Conservation (phyloP, 2,888 invertebrate genomes). For the Drosophila paramelanica region DNA sequence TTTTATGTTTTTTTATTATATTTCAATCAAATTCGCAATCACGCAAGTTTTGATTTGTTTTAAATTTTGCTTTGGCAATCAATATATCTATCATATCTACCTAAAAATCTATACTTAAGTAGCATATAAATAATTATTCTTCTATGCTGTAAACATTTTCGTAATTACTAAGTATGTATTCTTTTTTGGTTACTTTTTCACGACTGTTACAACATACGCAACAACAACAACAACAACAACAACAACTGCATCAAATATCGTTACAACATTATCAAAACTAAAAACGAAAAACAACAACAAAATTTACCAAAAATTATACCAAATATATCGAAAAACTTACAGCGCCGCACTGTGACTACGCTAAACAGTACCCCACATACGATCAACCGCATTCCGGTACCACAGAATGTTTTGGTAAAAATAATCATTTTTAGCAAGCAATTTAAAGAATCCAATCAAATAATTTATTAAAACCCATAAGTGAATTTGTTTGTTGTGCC, state of each 20-base stretch:
- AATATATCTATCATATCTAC: conserved; percentile 16
- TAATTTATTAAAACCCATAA: conserved; percentile 25
- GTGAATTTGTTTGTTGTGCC: conserved; percentile 57
- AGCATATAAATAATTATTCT: conserved; percentile 52
- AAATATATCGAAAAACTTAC: conserved; percentile 82
- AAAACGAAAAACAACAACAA: conserved; percentile 41
- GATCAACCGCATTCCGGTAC: conserved; percentile 86
- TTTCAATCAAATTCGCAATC: conserved; percentile 12
- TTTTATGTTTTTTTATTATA: neutral
- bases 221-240: conserved; percentile 31
- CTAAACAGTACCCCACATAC: conserved; percentile 86
- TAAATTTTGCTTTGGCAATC: conserved; percentile 56
- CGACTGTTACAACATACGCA: conserved; percentile 66
- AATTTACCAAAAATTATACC: conserved; percentile 48
- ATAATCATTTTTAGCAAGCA: conserved; percentile 72
- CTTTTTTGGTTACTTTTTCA: conserved; percentile 73
- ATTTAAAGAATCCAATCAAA: conserved; percentile 36
- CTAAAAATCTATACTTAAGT: conserved; percentile 47
- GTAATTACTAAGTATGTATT: conserved; percentile 71
- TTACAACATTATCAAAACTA: conserved; percentile 55
- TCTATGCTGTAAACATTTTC: conserved; percentile 66
- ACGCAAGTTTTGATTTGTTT: conserved; percentile 40
- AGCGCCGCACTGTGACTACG: conserved; percentile 86
- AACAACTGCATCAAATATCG: conserved; percentile 46
- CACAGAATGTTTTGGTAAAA: conserved; percentile 86